These are phyloP conservation scores for Apomyelois bistriatella DNA, from an alignment of 2,888 invertebrate species.

Conservation along the genomic window DNA sequence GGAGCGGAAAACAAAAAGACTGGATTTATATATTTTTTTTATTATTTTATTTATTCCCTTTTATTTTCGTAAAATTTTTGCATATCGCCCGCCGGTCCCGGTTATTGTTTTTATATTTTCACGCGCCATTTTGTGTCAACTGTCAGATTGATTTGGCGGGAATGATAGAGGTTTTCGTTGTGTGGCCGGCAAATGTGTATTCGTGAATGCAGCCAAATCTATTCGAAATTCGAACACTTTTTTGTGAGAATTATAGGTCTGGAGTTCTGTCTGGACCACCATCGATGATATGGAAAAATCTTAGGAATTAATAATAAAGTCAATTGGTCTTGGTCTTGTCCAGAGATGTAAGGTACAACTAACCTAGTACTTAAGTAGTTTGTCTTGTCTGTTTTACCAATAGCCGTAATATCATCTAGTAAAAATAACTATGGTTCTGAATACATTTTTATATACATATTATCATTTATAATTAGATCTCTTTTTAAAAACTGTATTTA, in stretches of 20 bases:
- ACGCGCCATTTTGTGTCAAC: constrained; percentile 50
- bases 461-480: too few species aligned
- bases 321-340: too few species aligned
- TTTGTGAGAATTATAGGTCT: background rate
- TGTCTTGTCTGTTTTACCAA: too few species aligned
- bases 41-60: constrained; percentile 76
- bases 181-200: constrained; percentile 3
- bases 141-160: constrained; percentile 39
- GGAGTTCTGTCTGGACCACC: constrained; percentile 4
- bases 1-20: constrained; percentile 75
- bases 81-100: constrained; percentile 52
- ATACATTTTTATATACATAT: too few species aligned
- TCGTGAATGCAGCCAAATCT: background rate
- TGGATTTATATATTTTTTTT: constrained; percentile 74
- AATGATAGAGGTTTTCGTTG: background rate
- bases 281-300: too few species aligned
- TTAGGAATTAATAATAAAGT: background rate
- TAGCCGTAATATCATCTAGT: too few species aligned
- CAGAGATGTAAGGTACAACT: too few species aligned
- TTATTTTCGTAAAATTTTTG: constrained; percentile 69
- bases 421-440: too few species aligned
- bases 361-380: too few species aligned
- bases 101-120: constrained; percentile 52
- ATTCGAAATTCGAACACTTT: background rate
- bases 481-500: too few species aligned